Evolutionary conservation across 1,140 invertebrate genomes (phyloP).

Genomic region (Zaprionus inermis): DNA sequence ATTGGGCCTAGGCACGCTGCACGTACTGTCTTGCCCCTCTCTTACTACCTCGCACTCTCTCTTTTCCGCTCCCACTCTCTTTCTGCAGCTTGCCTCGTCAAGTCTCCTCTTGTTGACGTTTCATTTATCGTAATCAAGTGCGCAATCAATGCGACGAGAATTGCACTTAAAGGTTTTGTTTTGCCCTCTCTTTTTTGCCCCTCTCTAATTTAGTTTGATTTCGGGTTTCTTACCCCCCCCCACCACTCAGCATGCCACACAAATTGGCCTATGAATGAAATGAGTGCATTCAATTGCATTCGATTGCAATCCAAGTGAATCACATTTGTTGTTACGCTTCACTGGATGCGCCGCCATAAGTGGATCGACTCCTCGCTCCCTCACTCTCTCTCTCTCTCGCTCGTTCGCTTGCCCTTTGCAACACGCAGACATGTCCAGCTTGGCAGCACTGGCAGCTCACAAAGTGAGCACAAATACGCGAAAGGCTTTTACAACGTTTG

Average conservation of each 20-base stretch:
- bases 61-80: background rate
- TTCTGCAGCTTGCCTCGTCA: constrained; percentile 26
- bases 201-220: constrained; percentile 76
- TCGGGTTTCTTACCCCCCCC: background rate
- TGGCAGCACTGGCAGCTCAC: background rate
- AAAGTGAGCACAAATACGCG: background rate
- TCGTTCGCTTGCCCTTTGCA: no score
- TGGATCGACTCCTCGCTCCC: background rate
- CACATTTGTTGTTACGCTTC: constrained; percentile 29
- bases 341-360: constrained; percentile 4
- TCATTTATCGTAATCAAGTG: constrained; percentile 82
- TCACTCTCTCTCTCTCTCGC: background rate
- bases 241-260: background rate
- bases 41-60: background rate
- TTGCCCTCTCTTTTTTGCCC: background rate
- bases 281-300: constrained; percentile 32
- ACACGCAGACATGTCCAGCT: background rate
- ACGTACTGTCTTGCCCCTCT: constrained; percentile 7
- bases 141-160: constrained; percentile 79
- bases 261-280: constrained; percentile 44
- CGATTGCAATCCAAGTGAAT: constrained; percentile 34
- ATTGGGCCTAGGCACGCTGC: constrained; percentile 34
- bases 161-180: constrained; percentile 64
- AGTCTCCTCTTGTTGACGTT: constrained; percentile 70
- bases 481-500: constrained; percentile 9